These are phyloP conservation scores for Synchiropus splendidus DNA, from an alignment of 2,113 vertebrate species.

Conservation along the genomic window DNA sequence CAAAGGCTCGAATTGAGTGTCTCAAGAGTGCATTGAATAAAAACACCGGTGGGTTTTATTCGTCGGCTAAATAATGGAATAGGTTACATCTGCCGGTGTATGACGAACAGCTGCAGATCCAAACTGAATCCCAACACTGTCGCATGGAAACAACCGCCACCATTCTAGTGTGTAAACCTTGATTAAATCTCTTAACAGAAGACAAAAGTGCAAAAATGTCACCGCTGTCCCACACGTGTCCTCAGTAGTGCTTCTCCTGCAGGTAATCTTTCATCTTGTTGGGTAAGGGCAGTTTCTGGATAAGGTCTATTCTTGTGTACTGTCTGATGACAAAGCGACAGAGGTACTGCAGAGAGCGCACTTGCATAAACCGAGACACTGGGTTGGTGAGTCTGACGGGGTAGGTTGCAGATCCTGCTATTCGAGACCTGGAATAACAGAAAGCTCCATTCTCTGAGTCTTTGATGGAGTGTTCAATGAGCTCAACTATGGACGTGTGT, in stretches of 20 bases:
- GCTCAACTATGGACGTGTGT: slow-evolving; percentile 93
- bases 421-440: slow-evolving; percentile 93
- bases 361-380: slow-evolving; percentile 98
- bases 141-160: too few species aligned
- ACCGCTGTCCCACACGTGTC: slow-evolving; percentile 64
- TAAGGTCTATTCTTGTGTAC: slow-evolving; percentile 96
- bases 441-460: slow-evolving; percentile 98
- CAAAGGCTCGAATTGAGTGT: background rate
- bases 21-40: slow-evolving; percentile 1
- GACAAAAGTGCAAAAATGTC: slow-evolving; percentile 91
- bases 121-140: slow-evolving; percentile 20
- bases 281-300: slow-evolving; percentile 98
- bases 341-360: slow-evolving; percentile 95
- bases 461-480: slow-evolving; percentile 94
- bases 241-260: slow-evolving; percentile 99
- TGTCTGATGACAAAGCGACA: slow-evolving; percentile 98
- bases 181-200: slow-evolving; percentile 73
- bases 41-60: too few species aligned
- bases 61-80: too few species aligned
- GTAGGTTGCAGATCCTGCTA: slow-evolving; percentile 93
- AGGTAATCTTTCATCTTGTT: slow-evolving; percentile 99
- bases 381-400: slow-evolving; percentile 93
- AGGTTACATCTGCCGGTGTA: too few species aligned
- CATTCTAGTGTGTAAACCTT: slow-evolving; percentile 79
- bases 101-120: too few species aligned